Base-by-base conservation (phyloP, 2,888 invertebrate genomes). In the Campoplex nolae region DNA sequence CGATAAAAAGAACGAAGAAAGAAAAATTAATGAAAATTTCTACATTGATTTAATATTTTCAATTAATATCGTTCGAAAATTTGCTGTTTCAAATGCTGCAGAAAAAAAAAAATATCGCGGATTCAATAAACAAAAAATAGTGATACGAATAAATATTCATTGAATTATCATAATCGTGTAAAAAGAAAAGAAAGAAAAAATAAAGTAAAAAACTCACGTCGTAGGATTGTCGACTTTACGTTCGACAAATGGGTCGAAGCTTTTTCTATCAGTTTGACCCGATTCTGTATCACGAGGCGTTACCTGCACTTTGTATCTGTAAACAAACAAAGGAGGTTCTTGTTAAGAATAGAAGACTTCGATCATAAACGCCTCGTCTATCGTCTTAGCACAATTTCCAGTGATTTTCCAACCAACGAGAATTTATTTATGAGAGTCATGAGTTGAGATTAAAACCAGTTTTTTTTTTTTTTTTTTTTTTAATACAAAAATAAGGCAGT, bases 171-270 rank as follows among this genome's bases (percentile, higher is more conserved):
- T 38, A 3, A 38, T 38, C 38, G 38, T 38, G 38, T 38, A 6
- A 38, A 38, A 1, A 3, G 38, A 38, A 38, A 38, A 38, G 6
- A 38, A 38, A 6, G 1, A 38, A 23, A 83, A 77, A n/a, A 75
- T 6, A 23, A 11, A 75, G 32, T 35, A 67, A 28, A 1, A 23
- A 65, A 96, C 97, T 97, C 96, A 98, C 97, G 97, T 97, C 87
- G 97, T 97, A 84, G 97, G 97, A 94, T 97, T 97, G 73, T 96
- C 96, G 91, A 96, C 95, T 90, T 96, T 96, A 79, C 98, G 95
- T 90, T 97, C 96, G 70, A 95, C 94, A 94, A 98, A 98, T 0
- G 98, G 98, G 95, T 98, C 97, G 92, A 96, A 98, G 58, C 96
- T 96, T 83, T 95, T 94, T 88, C 93, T 92, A 88, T 94, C 93